Percentiles rank a stretch among this genome's conserved stretches.
Evolutionary conservation across 1,140 invertebrate genomes (phyloP).

Genomic region (Calosoma granatense): DNA sequence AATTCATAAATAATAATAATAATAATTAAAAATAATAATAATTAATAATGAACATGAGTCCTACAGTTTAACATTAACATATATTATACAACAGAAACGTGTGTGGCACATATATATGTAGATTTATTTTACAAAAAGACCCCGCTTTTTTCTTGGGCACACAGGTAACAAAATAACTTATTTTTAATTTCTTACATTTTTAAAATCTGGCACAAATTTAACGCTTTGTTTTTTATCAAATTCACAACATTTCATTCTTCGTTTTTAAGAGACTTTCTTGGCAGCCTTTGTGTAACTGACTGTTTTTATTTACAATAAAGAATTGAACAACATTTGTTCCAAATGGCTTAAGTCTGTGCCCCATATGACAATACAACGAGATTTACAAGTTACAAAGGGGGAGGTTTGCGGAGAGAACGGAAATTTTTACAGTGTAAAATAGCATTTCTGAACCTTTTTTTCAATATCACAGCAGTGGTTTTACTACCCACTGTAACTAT

Average conservation of each 20-base stretch:
- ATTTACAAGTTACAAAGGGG: no score
- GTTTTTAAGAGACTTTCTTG: background rate
- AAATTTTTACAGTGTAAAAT: background rate
- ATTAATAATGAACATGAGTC: background rate
- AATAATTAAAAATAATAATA: slow-evolving; percentile 2
- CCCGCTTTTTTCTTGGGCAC: background rate
- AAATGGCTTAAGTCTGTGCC: no score
- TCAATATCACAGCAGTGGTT: slow-evolving; percentile 4
- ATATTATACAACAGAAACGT: slow-evolving; percentile 1
- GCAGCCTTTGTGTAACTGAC: background rate
- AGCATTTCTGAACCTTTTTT: background rate
- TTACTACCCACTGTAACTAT: slow-evolving; percentile 1
- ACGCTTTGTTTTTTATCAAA: background rate
- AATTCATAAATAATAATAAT: slow-evolving; percentile 9
- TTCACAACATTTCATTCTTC: background rate
- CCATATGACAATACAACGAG: no score
- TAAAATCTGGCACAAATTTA: slow-evolving; percentile 4
- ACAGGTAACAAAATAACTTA: slow-evolving; percentile 8
- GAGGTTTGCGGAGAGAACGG: background rate
- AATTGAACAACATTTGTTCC: background rate
- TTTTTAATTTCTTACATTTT: background rate
- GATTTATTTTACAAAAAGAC: background rate
- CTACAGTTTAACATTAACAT: background rate
- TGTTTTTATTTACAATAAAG: background rate
- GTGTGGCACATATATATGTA: background rate